These are phyloP conservation scores for Oreonectes daqikongensis DNA, from an alignment of 2,797 vertebrate species.

Conservation along the genomic window DNA sequence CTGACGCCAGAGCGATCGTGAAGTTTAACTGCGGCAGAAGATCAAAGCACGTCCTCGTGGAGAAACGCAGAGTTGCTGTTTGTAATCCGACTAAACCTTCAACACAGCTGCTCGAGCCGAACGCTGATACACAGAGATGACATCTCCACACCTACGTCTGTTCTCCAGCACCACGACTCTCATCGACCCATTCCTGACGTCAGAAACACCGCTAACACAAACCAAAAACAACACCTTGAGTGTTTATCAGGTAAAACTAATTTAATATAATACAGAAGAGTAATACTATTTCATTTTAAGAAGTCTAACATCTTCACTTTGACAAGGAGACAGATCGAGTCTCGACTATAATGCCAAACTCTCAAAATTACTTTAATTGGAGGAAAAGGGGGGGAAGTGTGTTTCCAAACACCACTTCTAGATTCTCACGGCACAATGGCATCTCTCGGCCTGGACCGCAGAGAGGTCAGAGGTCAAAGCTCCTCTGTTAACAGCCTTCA, in stretches of 20 bases:
- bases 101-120: conserved; percentile 58
- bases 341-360: conserved; percentile 14
- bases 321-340: not conserved
- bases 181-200: too few species aligned
- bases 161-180: not conserved
- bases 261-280: too few species aligned
- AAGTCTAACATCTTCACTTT: too few species aligned
- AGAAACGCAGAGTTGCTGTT: conserved; percentile 44
- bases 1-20: conserved; percentile 38
- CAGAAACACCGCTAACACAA: too few species aligned
- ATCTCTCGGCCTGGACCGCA: conserved; percentile 60
- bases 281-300: too few species aligned
- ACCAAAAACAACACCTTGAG: too few species aligned
- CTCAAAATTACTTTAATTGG: conserved; percentile 63
- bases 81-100: conserved; percentile 49
- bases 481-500: conserved; percentile 67
- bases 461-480: conserved; percentile 44
- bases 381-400: conserved; percentile 59
- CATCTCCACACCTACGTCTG: not conserved
- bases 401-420: conserved; percentile 64
- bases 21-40: conserved; percentile 48
- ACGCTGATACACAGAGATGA: conserved; percentile 10
- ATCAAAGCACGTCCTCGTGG: conserved; percentile 51
- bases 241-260: too few species aligned
- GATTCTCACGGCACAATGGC: conserved; percentile 60